phyloP scores from a whole-genome alignment of 2,888 invertebrate genomes.

The Platycnemis pennipes region DNA sequence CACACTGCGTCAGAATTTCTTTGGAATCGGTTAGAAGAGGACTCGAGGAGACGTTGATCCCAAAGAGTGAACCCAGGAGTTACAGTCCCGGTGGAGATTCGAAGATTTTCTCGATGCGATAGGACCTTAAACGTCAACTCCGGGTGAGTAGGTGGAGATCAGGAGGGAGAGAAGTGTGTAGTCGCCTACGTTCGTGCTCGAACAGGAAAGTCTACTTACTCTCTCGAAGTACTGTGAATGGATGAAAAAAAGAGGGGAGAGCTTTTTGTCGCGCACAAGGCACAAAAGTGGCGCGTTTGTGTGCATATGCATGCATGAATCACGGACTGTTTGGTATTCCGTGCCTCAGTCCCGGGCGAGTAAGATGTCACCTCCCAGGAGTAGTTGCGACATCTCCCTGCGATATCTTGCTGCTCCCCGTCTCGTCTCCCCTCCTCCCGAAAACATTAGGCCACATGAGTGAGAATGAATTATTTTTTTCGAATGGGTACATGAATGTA shows the following conservation, averaged over 20 bases:
- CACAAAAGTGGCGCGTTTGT: not conserved
- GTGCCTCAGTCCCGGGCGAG: not conserved
- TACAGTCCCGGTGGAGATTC: too few relatives aligned
- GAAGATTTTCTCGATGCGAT: too few relatives aligned
- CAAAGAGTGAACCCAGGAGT: too few relatives aligned
- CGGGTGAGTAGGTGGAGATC: too few relatives aligned
- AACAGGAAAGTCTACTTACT: too few relatives aligned
- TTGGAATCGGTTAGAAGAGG: too few relatives aligned
- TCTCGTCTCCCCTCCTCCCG: not conserved
- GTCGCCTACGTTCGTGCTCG: not conserved
- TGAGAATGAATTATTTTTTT: not conserved
- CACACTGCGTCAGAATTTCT: too few relatives aligned
- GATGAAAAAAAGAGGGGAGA: not conserved
- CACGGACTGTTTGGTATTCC: constrained; percentile 7
- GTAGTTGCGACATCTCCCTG: not conserved
- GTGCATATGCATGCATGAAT: not conserved
- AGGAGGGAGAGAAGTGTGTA: too few relatives aligned
- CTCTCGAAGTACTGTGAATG: not conserved
- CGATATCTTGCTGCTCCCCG: not conserved
- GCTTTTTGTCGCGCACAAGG: not conserved
- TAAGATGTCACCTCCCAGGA: not conserved
- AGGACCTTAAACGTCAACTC: too few relatives aligned
- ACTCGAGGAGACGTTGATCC: too few relatives aligned
- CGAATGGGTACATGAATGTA: not conserved
- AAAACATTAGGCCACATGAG: not conserved